phyloP scores from a whole-genome alignment of 2,113 vertebrate genomes.

The Brachyistius frenatus region DNA sequence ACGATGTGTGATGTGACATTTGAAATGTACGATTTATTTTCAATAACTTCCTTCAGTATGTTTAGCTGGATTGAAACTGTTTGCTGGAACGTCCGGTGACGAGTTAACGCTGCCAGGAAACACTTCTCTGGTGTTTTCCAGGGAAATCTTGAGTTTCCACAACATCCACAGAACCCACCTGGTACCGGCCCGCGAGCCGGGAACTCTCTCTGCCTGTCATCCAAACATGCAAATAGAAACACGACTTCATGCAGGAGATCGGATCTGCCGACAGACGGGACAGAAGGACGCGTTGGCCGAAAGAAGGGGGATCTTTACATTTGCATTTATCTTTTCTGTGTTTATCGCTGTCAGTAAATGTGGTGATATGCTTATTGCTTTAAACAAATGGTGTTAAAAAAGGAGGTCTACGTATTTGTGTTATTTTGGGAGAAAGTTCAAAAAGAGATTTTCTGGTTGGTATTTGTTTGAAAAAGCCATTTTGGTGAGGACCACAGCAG shows the following conservation, averaged over 20 bases:
- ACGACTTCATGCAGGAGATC: not conserved
- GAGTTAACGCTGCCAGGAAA: no score
- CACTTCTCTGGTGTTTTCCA: not conserved
- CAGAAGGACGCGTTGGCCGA: conserved; percentile 15
- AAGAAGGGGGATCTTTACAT: conserved; percentile 44
- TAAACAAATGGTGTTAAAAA: conserved; percentile 64
- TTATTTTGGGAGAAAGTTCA: conserved; percentile 59
- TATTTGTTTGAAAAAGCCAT: conserved; percentile 49
- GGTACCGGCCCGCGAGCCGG: not conserved
- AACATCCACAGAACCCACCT: not conserved
- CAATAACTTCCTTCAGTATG: not conserved
- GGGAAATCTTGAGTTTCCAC: not conserved
- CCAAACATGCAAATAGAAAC: not conserved
- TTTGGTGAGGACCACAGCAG: conserved; percentile 63
- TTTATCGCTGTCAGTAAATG: conserved; percentile 74
- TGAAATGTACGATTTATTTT: conserved; percentile 14
- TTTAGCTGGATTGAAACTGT: conserved; percentile 4
- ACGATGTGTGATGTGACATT: conserved; percentile 18
- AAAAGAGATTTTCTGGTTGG: conserved; percentile 41
- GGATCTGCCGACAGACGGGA: not conserved
- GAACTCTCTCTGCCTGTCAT: not conserved
- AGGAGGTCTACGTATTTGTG: conserved; percentile 57
- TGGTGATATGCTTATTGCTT: conserved; percentile 78
- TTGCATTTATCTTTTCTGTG: conserved; percentile 57
- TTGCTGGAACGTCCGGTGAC: not conserved